Percentiles rank a stretch among this genome's conserved stretches.
phyloP scores from a whole-genome alignment of 2,888 invertebrate species.

The Plagiodera versicolora region DNA sequence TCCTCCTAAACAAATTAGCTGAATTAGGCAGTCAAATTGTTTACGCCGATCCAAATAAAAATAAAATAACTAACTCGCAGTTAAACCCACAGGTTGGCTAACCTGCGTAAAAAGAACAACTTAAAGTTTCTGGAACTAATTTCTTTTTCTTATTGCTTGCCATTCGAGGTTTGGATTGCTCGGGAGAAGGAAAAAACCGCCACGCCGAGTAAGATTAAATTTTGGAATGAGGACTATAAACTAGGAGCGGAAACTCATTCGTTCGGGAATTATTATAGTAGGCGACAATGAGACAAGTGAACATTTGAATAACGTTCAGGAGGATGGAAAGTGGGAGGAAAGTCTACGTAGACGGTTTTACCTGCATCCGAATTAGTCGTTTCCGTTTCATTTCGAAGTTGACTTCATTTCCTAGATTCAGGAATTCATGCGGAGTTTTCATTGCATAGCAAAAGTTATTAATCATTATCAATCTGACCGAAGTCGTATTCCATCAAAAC shows the following conservation, averaged over 20 bases:
- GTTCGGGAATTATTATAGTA: not conserved
- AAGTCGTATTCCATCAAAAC: too few species aligned
- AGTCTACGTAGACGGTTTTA: too few species aligned
- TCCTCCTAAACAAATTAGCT: too few species aligned
- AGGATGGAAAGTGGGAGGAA: not conserved
- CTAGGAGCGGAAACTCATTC: not conserved
- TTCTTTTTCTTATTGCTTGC: not conserved
- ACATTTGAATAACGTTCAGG: not conserved
- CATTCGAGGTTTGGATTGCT: slow-evolving; percentile 19
- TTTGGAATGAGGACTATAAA: not conserved
- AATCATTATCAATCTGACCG: too few species aligned
- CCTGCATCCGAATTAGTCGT: too few species aligned
- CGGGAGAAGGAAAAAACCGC: slow-evolving; percentile 21
- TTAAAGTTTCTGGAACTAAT: not conserved
- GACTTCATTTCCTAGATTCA: too few species aligned
- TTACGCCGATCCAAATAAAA: too few species aligned
- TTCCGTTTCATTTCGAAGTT: too few species aligned
- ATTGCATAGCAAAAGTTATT: too few species aligned
- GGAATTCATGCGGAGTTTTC: too few species aligned
- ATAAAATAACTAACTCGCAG: not conserved
- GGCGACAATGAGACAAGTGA: not conserved
- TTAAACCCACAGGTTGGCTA: not conserved
- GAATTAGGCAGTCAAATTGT: too few species aligned
- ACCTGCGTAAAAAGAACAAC: not conserved
- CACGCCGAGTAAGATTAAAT: not conserved